Conservation (phyloP, 2,113 vertebrate genomes). For the Laticauda laticaudata region DNA sequence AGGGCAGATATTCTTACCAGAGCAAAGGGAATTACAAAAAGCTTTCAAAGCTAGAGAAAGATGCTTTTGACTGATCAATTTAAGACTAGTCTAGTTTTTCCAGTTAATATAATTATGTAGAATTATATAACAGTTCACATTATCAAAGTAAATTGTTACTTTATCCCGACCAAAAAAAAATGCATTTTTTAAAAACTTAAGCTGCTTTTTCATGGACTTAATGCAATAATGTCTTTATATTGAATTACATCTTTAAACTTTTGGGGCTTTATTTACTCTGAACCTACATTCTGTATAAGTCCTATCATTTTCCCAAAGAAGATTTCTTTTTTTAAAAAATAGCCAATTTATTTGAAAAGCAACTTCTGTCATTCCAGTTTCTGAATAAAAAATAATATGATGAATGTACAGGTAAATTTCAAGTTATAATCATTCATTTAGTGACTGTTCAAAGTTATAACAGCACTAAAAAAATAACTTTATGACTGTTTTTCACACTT, state of each 20-base stretch:
- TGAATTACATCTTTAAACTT: constrained; percentile 54
- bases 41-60: constrained; percentile 69
- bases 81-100: constrained; percentile 74
- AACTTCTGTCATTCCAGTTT: constrained; percentile 27
- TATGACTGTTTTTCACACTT: background rate
- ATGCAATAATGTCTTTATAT: constrained; percentile 54
- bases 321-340: background rate
- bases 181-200: constrained; percentile 69
- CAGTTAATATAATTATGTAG: constrained; percentile 79
- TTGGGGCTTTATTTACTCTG: constrained; percentile 50
- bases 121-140: constrained; percentile 76
- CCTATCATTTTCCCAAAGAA: constrained; percentile 35
- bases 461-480: background rate
- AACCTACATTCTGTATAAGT: constrained; percentile 21
- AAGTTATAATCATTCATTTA: background rate
- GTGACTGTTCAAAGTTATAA: background rate
- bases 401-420: rapidly evolving
- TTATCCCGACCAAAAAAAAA: constrained; percentile 64
- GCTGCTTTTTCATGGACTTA: constrained; percentile 60
- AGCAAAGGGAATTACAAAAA: constrained; percentile 72
- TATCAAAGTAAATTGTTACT: constrained; percentile 75
- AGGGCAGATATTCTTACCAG: constrained; percentile 69
- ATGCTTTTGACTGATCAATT: constrained; percentile 71
- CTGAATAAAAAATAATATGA: constrained; percentile 4
- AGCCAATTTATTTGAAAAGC: constrained; percentile 46